Evolutionary conservation across 1,140 invertebrate genomes (phyloP).

Genomic region (Psix sp.): DNA sequence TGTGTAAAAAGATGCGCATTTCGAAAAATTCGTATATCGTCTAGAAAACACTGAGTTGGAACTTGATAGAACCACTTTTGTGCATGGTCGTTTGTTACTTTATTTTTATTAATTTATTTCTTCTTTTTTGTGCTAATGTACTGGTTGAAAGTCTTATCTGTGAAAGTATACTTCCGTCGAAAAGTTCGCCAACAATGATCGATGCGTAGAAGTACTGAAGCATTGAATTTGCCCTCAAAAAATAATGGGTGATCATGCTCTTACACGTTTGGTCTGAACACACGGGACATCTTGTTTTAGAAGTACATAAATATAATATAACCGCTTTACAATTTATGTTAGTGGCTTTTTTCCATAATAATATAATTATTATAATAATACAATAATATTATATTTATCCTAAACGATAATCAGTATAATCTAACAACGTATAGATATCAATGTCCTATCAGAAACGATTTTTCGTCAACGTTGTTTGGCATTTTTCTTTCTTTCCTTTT

Average conservation of each 20-base stretch:
- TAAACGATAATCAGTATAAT: constrained; percentile 45
- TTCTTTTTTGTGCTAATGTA: constrained; percentile 4
- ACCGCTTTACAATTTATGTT: constrained; percentile 48
- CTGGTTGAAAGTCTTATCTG: constrained; percentile 26
- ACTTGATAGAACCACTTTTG: constrained; percentile 37
- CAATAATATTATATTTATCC: constrained; percentile 41
- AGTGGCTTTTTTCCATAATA: constrained; percentile 23
- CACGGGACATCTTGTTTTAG: constrained; percentile 45
- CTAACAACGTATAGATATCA: constrained; percentile 39
- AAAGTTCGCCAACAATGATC: constrained; percentile 35
- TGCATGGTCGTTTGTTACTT: constrained; percentile 16
- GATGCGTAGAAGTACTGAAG: constrained; percentile 23
- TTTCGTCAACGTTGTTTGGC: constrained; percentile 22
- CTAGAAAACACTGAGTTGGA: constrained; percentile 25
- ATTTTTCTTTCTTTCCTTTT: constrained; percentile 9
- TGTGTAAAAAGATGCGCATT: constrained; percentile 41
- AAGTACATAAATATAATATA: constrained; percentile 49
- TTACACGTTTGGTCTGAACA: constrained; percentile 43
- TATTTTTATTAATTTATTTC: too few species aligned
- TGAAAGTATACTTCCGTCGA: constrained; percentile 39
- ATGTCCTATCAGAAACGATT: constrained; percentile 26
- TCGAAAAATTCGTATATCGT: constrained; percentile 18
- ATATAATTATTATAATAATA: constrained; percentile 41
- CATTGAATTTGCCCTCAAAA: constrained; percentile 28
- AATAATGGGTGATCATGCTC: constrained; percentile 28